Evolutionary conservation across 2,797 vertebrate genomes (phyloP).

Genomic region (Gambelia wislizenii): DNA sequence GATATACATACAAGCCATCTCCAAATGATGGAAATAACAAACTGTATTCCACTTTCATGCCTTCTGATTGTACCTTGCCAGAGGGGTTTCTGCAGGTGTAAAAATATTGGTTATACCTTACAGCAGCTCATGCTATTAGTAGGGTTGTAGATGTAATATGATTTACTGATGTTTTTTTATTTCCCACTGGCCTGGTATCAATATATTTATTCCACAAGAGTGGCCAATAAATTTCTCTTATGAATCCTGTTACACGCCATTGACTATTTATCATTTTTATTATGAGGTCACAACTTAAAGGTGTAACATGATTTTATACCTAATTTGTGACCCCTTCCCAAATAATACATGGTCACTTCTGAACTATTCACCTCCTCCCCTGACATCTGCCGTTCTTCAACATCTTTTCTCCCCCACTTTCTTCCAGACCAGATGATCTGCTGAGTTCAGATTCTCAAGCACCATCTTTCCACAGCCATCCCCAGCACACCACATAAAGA

Average conservation of each 20-base stretch:
- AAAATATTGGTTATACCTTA: conserved; percentile 79
- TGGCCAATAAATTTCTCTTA: conserved; percentile 87
- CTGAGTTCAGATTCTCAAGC: background rate
- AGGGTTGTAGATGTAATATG: conserved; percentile 81
- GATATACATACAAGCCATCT: conserved; percentile 67
- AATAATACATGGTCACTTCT: conserved; percentile 77
- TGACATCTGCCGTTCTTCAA: conserved; percentile 53
- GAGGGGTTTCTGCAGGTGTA: conserved; percentile 80
- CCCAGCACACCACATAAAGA: conserved; percentile 7
- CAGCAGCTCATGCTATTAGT: conserved; percentile 80
- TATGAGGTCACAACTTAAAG: conserved; percentile 79
- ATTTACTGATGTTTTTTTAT: conserved; percentile 86
- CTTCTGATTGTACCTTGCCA: conserved; percentile 76
- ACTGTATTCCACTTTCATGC: conserved; percentile 65
- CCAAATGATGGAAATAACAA: conserved; percentile 51
- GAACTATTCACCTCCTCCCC: conserved; percentile 83
- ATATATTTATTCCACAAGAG: conserved; percentile 86
- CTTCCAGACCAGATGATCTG: conserved; percentile 39
- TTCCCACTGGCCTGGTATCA: conserved; percentile 84
- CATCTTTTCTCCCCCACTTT: background rate
- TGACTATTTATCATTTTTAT: conserved; percentile 83
- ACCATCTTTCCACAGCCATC: conserved; percentile 20
- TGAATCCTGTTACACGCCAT: conserved; percentile 85
- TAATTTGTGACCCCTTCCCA: conserved; percentile 77
- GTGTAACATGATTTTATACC: conserved; percentile 75